Percentiles rank a stretch among this genome's conserved stretches.
Conservation (phyloP, 2,113 vertebrate genomes). For the Chloebia gouldiae region DNA sequence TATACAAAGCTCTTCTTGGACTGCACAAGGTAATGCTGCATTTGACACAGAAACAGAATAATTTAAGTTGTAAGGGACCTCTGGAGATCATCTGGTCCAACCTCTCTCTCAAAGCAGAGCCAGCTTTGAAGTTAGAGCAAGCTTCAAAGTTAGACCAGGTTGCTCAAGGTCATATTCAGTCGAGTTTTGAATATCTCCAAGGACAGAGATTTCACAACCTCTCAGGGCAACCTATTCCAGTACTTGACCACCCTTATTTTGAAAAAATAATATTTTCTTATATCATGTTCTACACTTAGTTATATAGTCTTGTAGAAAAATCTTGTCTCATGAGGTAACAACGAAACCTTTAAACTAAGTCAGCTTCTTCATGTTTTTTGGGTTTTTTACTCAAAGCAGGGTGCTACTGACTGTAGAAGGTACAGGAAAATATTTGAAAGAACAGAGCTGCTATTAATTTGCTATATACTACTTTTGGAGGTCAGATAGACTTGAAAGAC, state of each 20-base stretch:
- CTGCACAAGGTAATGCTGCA: slow-evolving; percentile 48
- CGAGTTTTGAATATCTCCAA: slow-evolving; percentile 22
- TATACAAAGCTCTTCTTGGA: slow-evolving; percentile 39
- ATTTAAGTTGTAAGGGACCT: slow-evolving; percentile 57
- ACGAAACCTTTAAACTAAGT: neutral
- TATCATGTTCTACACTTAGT: neutral
- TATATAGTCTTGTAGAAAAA: neutral
- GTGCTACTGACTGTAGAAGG: neutral
- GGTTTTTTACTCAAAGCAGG: neutral
- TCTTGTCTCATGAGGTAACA: neutral
- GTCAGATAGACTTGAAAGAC: neutral
- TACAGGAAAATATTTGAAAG: neutral
- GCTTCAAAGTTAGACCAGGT: slow-evolving; percentile 50
- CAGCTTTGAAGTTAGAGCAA: slow-evolving; percentile 56
- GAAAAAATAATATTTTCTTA: neutral
- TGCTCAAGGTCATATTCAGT: slow-evolving; percentile 54
- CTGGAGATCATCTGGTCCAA: slow-evolving; percentile 47
- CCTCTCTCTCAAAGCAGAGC: slow-evolving; percentile 31
- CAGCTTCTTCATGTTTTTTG: neutral
- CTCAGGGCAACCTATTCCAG: neutral
- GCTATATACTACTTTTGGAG: neutral
- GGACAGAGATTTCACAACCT: slow-evolving; percentile 15
- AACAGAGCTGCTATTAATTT: neutral
- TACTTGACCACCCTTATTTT: slow-evolving; percentile 16
- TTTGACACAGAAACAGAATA: slow-evolving; percentile 65